phyloP scores from a whole-genome alignment of 2,113 vertebrate species.

The Fulica atra region DNA sequence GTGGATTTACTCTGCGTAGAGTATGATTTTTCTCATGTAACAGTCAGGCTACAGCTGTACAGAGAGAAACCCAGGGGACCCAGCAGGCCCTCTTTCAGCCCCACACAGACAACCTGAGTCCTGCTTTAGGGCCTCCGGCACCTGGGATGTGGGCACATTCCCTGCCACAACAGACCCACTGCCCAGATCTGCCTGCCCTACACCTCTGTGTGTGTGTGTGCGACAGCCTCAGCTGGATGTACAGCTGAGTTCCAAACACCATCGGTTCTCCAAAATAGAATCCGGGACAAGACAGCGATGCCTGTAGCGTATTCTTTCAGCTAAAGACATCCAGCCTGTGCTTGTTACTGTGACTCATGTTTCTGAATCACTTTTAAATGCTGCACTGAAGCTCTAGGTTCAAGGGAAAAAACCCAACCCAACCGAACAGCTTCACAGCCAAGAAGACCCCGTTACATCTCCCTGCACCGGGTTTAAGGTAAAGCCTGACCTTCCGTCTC shows the following conservation, averaged over 20 bases:
- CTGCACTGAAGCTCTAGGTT: neutral
- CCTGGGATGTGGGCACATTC: too few relatives aligned
- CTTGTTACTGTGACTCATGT: constrained; percentile 51
- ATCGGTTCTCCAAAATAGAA: constrained; percentile 44
- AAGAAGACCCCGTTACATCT: neutral
- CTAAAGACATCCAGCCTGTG: constrained; percentile 21
- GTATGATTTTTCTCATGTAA: neutral
- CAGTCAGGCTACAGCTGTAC: neutral
- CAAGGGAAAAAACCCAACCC: neutral
- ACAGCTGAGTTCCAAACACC: constrained; percentile 48
- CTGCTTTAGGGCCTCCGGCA: too few relatives aligned
- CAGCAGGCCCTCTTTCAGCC: neutral
- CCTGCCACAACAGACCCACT: too few relatives aligned
- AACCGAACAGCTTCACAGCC: neutral
- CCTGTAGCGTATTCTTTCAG: constrained; percentile 25
- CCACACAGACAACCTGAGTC: too few relatives aligned
- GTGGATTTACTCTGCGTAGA: neutral
- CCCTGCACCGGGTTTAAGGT: neutral
- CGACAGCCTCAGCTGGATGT: constrained; percentile 1
- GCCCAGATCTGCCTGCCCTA: neutral
- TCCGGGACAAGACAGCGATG: constrained; percentile 50
- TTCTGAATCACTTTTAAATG: constrained; percentile 44
- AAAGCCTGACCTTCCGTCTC: constrained; percentile 7
- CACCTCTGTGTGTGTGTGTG: neutral
- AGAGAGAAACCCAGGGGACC: neutral